These are phyloP conservation scores for Hydrotaea cyrtoneurina DNA, from an alignment of 2,888 invertebrate genomes.

Conservation along the genomic window DNA sequence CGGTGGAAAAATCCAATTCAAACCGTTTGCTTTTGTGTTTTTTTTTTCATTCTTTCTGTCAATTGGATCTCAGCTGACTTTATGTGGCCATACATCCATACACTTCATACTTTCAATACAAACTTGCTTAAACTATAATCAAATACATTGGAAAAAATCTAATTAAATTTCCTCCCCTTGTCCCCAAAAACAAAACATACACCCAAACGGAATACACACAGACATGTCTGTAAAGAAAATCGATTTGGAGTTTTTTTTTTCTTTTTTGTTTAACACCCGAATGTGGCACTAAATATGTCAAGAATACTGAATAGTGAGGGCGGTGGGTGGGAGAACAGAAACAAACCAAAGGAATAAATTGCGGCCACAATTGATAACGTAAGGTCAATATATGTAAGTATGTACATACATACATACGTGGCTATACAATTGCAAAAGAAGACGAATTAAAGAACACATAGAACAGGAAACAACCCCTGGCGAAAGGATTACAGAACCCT, in stretches of 20 bases:
- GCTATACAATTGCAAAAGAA: neutral
- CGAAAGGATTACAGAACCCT: conserved; percentile 56
- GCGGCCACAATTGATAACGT: conserved; percentile 54
- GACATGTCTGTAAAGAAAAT: conserved; percentile 55
- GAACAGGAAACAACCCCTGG: conserved; percentile 45
- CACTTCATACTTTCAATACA: neutral
- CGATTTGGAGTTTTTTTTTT: conserved; percentile 43
- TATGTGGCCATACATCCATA: neutral
- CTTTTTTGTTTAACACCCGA: neutral
- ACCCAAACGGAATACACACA: conserved; percentile 20
- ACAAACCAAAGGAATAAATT: conserved; percentile 39
- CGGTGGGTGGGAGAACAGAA: neutral
- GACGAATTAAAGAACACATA: conserved; percentile 31
- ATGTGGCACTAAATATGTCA: conserved; percentile 57
- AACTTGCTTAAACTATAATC: conserved; percentile 8
- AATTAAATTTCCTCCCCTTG: conserved; percentile 48
- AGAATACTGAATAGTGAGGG: conserved; percentile 30
- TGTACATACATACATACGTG: conserved; percentile 25
- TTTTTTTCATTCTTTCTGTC: too few species aligned
- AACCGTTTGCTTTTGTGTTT: too few species aligned
- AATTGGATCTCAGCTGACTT: neutral
- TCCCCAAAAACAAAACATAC: neutral
- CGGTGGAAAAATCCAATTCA: too few species aligned
- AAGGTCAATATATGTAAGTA: conserved; percentile 41
- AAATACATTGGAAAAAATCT: conserved; percentile 27